These are phyloP conservation scores for Triplophysa rosa DNA, from an alignment of 2,113 vertebrate genomes.

Conservation along the genomic window DNA sequence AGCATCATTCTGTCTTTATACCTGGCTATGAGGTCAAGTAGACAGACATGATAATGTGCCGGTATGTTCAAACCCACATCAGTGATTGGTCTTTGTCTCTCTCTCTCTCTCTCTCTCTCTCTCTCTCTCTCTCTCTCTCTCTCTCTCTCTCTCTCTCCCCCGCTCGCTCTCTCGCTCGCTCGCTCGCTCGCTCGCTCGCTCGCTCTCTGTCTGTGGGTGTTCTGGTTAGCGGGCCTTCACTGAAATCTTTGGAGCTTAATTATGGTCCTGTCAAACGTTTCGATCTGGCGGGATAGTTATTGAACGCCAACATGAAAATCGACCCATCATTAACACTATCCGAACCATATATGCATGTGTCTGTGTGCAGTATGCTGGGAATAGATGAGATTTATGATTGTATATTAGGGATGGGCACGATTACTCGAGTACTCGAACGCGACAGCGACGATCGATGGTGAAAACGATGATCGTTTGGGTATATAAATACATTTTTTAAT, in stretches of 20 bases:
- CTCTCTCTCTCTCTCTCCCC: background rate
- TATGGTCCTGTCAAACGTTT: slow-evolving; percentile 47
- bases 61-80: background rate
- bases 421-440: too few species aligned
- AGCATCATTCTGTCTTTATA: background rate
- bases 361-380: background rate
- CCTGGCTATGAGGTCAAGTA: background rate
- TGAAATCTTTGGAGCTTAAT: slow-evolving; percentile 45
- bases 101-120: background rate
- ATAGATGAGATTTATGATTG: background rate
- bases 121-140: background rate
- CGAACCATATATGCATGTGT: slow-evolving; percentile 9
- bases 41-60: background rate
- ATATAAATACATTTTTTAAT: too few species aligned
- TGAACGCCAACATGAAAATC: slow-evolving; percentile 41
- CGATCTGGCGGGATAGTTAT: slow-evolving; percentile 3
- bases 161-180: too few species aligned
- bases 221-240: slow-evolving; percentile 22
- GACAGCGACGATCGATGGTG: too few species aligned
- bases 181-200: background rate
- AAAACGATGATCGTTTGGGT: too few species aligned
- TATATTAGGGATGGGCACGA: too few species aligned
- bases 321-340: slow-evolving; percentile 16
- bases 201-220: slow-evolving; percentile 1
- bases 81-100: slow-evolving; percentile 13